Percentiles rank a stretch among this genome's conserved stretches.
Evolutionary conservation across 1,140 invertebrate genomes (phyloP).

Genomic region (Diuraphis noxia): DNA sequence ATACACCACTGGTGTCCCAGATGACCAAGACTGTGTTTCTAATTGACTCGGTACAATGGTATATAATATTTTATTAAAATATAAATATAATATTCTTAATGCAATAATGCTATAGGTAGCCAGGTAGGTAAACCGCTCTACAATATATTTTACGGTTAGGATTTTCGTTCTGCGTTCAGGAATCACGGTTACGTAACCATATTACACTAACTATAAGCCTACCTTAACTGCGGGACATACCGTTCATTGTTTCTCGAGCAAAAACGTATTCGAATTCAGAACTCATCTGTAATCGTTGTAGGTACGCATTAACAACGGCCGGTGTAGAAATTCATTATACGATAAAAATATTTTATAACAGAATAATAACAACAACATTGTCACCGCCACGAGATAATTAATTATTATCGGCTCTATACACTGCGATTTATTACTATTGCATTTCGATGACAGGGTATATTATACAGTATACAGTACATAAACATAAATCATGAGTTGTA

Average conservation of each 20-base stretch:
- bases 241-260: background rate
- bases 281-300: background rate
- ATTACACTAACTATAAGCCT: background rate
- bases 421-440: background rate
- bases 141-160: background rate
- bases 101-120: background rate
- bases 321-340: background rate
- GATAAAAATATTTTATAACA: background rate
- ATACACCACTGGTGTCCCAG: conserved; percentile 14
- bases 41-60: conserved; percentile 29
- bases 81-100: background rate
- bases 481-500: conserved; percentile 16
- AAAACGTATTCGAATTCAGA: background rate
- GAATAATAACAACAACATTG: background rate
- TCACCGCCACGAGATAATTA: background rate
- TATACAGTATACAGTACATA: too few relatives aligned
- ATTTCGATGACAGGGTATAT: background rate
- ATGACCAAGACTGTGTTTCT: conserved; percentile 49
- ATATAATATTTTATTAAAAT: background rate
- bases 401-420: background rate
- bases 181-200: conserved; percentile 15
- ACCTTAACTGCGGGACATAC: background rate
- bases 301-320: background rate
- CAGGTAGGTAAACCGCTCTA: background rate
- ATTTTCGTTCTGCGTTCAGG: conserved; percentile 11